Base-by-base conservation (phyloP, 2,797 vertebrate species). In the Alcedo atthis region DNA sequence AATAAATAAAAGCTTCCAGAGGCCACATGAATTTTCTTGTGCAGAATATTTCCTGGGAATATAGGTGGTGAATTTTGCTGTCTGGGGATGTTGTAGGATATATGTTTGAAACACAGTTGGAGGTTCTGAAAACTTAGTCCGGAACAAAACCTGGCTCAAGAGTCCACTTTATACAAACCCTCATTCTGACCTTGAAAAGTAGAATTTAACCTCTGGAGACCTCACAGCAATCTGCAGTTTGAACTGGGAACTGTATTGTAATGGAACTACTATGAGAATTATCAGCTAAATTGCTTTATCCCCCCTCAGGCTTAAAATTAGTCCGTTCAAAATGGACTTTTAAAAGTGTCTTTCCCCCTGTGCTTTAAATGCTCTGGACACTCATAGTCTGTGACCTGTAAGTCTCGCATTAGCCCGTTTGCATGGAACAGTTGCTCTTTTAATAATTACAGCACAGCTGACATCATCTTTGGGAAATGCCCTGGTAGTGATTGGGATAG, bases 381-480 rank as follows among this genome's bases (percentile, higher is more conserved):
- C 12, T 70, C 68, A 30, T 43, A 79, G 32, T 62, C 77, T 76
- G 11, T 86, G 80, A 81, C 70, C 51, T 8, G 0, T 62, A 71
- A 86, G 11, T 71, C 69, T 83, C 33, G 0, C 63, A 6, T 89
- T 80, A 66, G 18, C 30, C 48, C 1, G 0, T 22, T 64, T 64
- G 32, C 15, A 26, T 21, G 42, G 51, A 84, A 81, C 61, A 81
- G 61, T 81, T 87, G 35, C 37, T 58, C 69, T 76, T 62, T 71
- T 76, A 73, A 66, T 74, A 51, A 64, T 61, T 77, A 22, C 54
- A 68, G 19, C 18, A 20, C 17, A n/a, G 71, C 35, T 78, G 76
- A 87, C 71, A 77, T 87, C 51, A 81, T 69, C 70, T 77, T 87
- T 61, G 61, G 80, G 93, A 83, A 90, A 86, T 90, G 70, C 75